Evolutionary conservation across 2,888 invertebrate genomes (phyloP), one percentile per base, ranked within the genome.

Genomic region (Drosophila algonquin): DNA sequence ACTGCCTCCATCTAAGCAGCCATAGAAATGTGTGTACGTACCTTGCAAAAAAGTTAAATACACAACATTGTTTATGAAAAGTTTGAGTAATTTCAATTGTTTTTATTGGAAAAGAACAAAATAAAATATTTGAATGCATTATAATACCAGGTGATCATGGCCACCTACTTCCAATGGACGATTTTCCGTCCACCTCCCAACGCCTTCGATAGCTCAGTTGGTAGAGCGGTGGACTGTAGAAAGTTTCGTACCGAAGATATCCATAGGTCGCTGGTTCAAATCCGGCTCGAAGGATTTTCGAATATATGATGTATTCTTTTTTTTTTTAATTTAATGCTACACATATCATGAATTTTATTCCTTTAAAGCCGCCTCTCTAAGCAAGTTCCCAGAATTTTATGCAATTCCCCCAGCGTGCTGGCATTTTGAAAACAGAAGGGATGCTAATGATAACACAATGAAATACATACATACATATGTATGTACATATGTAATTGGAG

Each of bases 121-220:
- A 40, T 6, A 6, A 14, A 14, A 14, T 40, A 14, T 40, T 40
- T 2, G 14, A 40, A 40, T 40, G 1, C 8, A 30, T 30, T 30
- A 30, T 30, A 40, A 14, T 14, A 14, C 14, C 4, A 35, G 12
- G 12, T 12, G 35, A 35, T 35, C 35, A 6, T 40, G 14, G 0
- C 14, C 40, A 14, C 40, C 40, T 6, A 40, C 10, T 35, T 35
- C 35, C 35, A 35, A 35, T 35, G 35, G 35, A 12, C 40, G 14
- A 35, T 35, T 35, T 35, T 40, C 40, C 40, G 14, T 6, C 6
- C 40, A 40, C 5, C 14, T 40, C 14, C 14, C 56, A 77, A 27
- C 54, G 51, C 87, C 85, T 86, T 86, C 85, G 87, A 87, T 86
- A 86, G 85, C 87, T 86, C 87, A 86, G 85, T 86, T 86, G 87